Evolutionary conservation across 2,888 invertebrate genomes (phyloP), one percentile per base, ranked within the genome.

Genomic region (Drosophila parthenogenetica): DNA sequence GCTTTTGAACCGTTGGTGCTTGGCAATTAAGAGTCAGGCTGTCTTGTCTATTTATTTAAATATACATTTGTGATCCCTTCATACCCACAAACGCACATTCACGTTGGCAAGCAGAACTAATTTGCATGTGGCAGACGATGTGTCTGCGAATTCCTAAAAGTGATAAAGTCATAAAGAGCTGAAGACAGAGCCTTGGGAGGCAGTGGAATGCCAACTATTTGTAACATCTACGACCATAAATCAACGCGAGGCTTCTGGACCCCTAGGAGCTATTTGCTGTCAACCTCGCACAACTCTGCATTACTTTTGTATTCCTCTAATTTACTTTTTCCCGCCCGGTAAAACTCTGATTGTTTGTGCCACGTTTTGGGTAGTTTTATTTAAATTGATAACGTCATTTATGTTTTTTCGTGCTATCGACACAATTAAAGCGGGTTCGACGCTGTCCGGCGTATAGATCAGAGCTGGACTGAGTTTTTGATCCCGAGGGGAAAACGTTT

Each of bases 81-180:
- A 29, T 29, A 32, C 14, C 25, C 58, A 42, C 60, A 46, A 49
- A 60, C 63, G 42, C 8, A 35, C 17, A 58, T 49, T 19, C 14
- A 40, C 50, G 48, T 42, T 55, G 35, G 40, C 5, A 57, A 4
- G 16, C 53, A n/a, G 39, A 65, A 63, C 60, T 79, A 76, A 76
- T 76, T 76, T 76, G 70, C 76, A 79, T 76, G 69, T 35, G 43
- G 42, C 55, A 46, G 45, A 35, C 60, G 25, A 61, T 54, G 55
- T 67, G 71, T 39, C 71, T 59, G 68, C 40, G 69, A 69, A 79
- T 59, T 79, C 80, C 69, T 73, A 32, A 69, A 76, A 73, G 70
- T 69, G 78, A 77, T 79, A 79, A 80, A 80, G 71, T 71, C 77
- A 71, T 74, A 71, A 74, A 79, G 81, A 69, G 58, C 54, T 64